A percentile compares a stretch with the other conserved stretches of the same genome.
These are phyloP conservation scores for Pseudorectes ferrugineus DNA, from an alignment of 2,113 vertebrate species.

Conservation along the genomic window DNA sequence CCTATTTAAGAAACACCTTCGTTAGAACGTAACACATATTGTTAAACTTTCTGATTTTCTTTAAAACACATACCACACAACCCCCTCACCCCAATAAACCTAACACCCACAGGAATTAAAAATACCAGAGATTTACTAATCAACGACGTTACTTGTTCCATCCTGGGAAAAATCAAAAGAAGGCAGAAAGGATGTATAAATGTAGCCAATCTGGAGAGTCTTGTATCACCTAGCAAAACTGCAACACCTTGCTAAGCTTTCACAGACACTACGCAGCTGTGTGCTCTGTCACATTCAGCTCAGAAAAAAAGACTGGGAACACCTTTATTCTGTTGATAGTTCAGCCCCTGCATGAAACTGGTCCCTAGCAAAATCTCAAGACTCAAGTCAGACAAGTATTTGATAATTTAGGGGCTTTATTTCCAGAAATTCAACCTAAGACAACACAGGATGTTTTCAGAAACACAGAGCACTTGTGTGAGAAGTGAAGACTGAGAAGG, in stretches of 20 bases:
- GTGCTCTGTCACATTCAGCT: not conserved
- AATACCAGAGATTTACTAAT: not conserved
- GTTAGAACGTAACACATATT: not conserved
- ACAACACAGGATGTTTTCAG: not conserved
- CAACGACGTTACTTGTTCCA: not conserved
- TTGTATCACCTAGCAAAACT: not conserved
- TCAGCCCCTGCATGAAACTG: not conserved
- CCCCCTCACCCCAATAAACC: not conserved
- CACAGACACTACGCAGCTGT: not conserved
- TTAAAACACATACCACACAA: not conserved
- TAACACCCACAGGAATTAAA: conserved; percentile 1
- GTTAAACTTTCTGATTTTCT: not conserved
- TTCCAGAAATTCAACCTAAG: not conserved
- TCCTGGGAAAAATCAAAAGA: not conserved
- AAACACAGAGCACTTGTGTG: not conserved
- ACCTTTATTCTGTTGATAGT: not conserved
- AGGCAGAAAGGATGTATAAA: not conserved
- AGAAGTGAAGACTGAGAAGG: not conserved
- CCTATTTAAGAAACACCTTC: not conserved
- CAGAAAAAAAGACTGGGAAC: not conserved
- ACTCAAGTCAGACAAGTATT: not conserved
- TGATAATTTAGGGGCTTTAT: not conserved
- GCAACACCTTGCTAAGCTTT: not conserved
- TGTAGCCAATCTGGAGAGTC: not conserved
- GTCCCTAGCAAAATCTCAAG: not conserved